Base-by-base conservation (phyloP, 53 echinoderm and acorn worm species). In the Patiria pectinifera region DNA sequence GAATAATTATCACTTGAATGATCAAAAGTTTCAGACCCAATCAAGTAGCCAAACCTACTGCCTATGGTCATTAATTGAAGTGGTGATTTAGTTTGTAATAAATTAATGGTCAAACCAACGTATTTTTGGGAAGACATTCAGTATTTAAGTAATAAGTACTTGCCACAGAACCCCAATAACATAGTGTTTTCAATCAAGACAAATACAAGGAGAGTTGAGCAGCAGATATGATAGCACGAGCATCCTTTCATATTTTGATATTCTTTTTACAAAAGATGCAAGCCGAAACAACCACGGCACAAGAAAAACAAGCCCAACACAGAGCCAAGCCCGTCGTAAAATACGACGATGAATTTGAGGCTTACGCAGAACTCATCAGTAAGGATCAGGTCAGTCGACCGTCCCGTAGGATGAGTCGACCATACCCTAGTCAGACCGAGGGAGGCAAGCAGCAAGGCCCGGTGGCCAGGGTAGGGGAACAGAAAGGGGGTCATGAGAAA, bases 261-360 rank as follows among this genome's bases (percentile, higher is more conserved):
- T 35, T 35, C n/a, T n/a, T 0, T 9, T 26, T 63, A 11, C 44
- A n/a, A 86, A 48, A 86, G 72, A 22, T 6, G 7, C 23, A 49
- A 13, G 48, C 71, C 70, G 44, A 86, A 48, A 72, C 86, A n/a
- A 69, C 78, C 12, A 60, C 62, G 35, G 25, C 78, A 62, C 45
- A 76, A 44, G 88, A 77, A 88, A 62, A 84, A 5, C 43, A 24
- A 46, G 77, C 22, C 10, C 86, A 80, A 48, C 66, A 69, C 53
- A 53, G 8, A 87, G 47, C 59, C 86, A 13, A 44, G 7, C 24
- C 87, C 10, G 22, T 75, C 35, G 88, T 93, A 3, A 72, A 88
- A 87, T 93, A 87, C 47, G 93, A 93, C 25, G 93, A 93, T n/a
- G 93, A 93, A 75, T 93, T 93, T 59, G 75, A 93, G 43, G 93